These are phyloP conservation scores for Chaetophractus vellerosus DNA, from an alignment of 2,797 vertebrate species.

Conservation along the genomic window DNA sequence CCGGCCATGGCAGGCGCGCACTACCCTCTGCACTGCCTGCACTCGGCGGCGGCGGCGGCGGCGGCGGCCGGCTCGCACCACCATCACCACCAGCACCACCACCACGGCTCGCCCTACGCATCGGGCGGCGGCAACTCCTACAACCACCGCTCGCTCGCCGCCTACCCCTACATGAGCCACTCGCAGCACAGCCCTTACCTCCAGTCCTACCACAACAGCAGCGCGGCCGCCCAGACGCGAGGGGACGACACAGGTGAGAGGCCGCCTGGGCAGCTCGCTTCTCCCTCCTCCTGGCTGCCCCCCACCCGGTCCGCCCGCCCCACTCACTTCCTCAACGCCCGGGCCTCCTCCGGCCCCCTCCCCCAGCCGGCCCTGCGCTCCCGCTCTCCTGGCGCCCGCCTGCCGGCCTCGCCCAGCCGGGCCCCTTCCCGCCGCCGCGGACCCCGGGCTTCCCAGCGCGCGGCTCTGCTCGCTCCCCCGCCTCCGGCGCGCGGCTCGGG, in stretches of 20 bases:
- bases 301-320: constrained; percentile 65
- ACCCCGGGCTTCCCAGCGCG: constrained; percentile 54
- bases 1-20: constrained; percentile 98
- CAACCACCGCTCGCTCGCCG: constrained; percentile 96
- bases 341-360: constrained; percentile 75
- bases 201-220: constrained; percentile 97
- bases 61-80: constrained; percentile 90
- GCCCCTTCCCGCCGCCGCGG: constrained; percentile 61
- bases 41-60: constrained; percentile 91
- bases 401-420: constrained; percentile 70
- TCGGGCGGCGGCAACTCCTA: constrained; percentile 90
- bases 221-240: constrained; percentile 95
- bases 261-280: constrained; percentile 73
- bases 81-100: constrained; percentile 95
- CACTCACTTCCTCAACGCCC: constrained; percentile 70
- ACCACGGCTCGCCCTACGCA: constrained; percentile 95
- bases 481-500: background rate
- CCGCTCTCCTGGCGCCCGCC: constrained; percentile 78
- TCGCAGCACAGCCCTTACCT: constrained; percentile 99
- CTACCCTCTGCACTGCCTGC: constrained; percentile 99
- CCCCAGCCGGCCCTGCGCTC: constrained; percentile 71
- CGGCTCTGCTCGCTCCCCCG: background rate
- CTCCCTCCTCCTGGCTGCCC: constrained; percentile 75
- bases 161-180: constrained; percentile 98
- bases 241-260: constrained; percentile 99